A percentile compares a stretch with the other conserved stretches of the same genome.
Evolutionary conservation across 2,797 vertebrate species (phyloP).

Genomic region (Cygnus olor): DNA sequence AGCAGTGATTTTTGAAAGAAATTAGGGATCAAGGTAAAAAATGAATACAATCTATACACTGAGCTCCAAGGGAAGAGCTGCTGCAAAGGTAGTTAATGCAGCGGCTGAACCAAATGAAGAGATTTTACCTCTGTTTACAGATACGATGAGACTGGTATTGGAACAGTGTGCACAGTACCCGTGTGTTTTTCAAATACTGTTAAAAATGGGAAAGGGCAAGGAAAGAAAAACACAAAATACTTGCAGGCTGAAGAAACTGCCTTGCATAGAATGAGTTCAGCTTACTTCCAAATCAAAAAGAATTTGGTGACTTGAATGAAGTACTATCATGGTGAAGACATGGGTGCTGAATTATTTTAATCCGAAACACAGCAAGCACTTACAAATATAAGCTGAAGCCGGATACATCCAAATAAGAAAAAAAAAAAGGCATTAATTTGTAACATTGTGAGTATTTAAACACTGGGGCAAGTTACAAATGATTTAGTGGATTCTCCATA

Average conservation of each 20-base stretch:
- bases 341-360: background rate
- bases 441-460: background rate
- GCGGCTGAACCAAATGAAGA: background rate
- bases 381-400: background rate
- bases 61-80: background rate
- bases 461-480: background rate
- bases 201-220: background rate
- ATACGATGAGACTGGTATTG: background rate
- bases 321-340: background rate
- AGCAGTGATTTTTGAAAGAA: background rate
- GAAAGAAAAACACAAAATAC: background rate
- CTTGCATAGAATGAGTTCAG: background rate
- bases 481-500: background rate
- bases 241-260: background rate
- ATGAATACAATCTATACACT: background rate
- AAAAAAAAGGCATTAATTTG: background rate
- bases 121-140: slow-evolving; percentile 30
- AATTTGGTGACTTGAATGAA: background rate
- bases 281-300: background rate
- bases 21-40: background rate
- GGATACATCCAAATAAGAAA: background rate
- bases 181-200: background rate
- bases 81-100: background rate
- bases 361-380: background rate
- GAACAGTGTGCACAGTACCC: background rate